phyloP scores from a whole-genome alignment of 2,888 invertebrate species.

The Acanthosepion pharaonis region DNA sequence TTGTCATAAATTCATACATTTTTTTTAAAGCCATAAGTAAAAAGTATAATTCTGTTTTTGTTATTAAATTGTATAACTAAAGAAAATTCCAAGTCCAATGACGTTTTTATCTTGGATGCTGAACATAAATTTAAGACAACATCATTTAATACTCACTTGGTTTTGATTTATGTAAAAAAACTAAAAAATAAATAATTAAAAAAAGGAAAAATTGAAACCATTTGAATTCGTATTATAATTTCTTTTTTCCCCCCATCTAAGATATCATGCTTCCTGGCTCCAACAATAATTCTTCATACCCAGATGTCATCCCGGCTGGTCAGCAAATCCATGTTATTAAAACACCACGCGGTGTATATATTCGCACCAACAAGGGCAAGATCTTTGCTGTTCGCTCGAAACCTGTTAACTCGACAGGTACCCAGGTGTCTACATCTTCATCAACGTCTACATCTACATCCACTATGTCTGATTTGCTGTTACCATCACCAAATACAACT shows the following conservation, averaged over 20 bases:
- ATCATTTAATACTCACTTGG: too few relatives aligned
- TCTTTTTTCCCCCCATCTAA: slow-evolving; percentile 57
- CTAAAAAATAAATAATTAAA: background rate
- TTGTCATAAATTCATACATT: too few relatives aligned
- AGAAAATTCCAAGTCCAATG: too few relatives aligned
- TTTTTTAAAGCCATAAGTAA: too few relatives aligned
- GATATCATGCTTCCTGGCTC: slow-evolving; percentile 80
- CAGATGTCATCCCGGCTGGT: slow-evolving; percentile 90
- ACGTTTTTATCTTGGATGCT: too few relatives aligned
- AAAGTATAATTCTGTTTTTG: too few relatives aligned
- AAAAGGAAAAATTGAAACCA: background rate
- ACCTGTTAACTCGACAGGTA: slow-evolving; percentile 33
- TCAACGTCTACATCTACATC: slow-evolving; percentile 37
- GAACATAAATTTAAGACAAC: too few relatives aligned
- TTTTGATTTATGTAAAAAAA: background rate
- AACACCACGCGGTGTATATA: slow-evolving; percentile 95
- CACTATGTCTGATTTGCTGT: slow-evolving; percentile 12
- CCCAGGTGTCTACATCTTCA: background rate
- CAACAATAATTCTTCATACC: slow-evolving; percentile 83
- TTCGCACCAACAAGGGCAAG: slow-evolving; percentile 94
- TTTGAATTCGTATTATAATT: background rate
- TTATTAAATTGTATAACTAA: too few relatives aligned
- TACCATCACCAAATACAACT: slow-evolving; percentile 24
- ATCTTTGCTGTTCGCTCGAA: slow-evolving; percentile 86
- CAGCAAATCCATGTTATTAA: slow-evolving; percentile 95